Conservation (phyloP, 2,888 invertebrate species). For the Lithophane semibrunnea region DNA sequence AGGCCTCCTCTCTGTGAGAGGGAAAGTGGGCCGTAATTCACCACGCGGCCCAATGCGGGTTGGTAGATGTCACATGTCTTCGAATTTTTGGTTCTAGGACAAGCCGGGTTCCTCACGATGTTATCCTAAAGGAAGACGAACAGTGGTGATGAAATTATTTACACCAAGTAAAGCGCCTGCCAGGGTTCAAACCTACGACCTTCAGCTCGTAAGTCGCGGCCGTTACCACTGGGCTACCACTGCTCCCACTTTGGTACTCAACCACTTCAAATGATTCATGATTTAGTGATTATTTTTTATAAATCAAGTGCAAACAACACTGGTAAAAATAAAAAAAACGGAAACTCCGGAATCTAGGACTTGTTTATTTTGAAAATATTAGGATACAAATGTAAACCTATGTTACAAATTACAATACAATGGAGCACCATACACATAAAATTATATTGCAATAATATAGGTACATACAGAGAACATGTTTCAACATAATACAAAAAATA, state of each 20-base stretch:
- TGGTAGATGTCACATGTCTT: too few relatives aligned
- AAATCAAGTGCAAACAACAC: not conserved
- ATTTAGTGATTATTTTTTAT: not conserved
- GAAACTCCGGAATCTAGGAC: constrained; percentile 77
- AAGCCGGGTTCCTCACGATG: too few relatives aligned
- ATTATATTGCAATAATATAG: constrained; percentile 81
- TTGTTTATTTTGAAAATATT: constrained; percentile 87
- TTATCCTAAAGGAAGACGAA: too few relatives aligned
- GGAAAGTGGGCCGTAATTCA: too few relatives aligned
- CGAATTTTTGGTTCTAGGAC: too few relatives aligned
- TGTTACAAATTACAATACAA: constrained; percentile 77
- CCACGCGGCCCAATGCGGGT: too few relatives aligned
- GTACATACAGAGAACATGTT: constrained; percentile 69
- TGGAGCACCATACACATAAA: constrained; percentile 89
- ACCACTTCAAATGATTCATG: not conserved
- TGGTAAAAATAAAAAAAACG: constrained; percentile 48
- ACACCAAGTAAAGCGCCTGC: too few relatives aligned
- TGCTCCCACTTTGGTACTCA: not conserved
- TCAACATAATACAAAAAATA: constrained; percentile 77
- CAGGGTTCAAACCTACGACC: too few relatives aligned
- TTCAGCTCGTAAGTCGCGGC: too few relatives aligned
- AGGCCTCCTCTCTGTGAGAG: too few relatives aligned
- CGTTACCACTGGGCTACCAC: too few relatives aligned
- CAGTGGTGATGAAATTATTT: too few relatives aligned
- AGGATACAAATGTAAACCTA: constrained; percentile 88